Evolutionary conservation across 2,797 vertebrate species (phyloP).

Genomic region (Coccyzus lansbergi): DNA sequence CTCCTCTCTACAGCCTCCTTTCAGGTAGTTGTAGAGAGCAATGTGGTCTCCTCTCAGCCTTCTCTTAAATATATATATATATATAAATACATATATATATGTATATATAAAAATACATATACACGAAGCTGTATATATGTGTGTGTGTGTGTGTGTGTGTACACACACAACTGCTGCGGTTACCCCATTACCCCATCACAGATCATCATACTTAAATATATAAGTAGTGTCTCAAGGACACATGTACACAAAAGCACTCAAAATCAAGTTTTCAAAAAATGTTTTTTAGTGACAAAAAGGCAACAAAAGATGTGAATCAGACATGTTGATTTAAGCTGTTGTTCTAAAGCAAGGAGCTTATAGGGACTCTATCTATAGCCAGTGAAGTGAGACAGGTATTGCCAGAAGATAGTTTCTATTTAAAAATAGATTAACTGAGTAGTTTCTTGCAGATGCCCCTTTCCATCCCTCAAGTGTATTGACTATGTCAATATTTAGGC

Average conservation of each 20-base stretch:
- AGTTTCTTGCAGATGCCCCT: not conserved
- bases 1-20: no score
- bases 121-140: no score
- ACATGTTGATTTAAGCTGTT: not conserved
- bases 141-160: no score
- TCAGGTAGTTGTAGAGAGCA: no score
- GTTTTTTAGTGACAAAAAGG: not conserved
- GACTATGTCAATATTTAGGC: not conserved
- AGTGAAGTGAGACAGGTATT: not conserved
- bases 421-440: not conserved
- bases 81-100: no score
- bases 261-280: not conserved
- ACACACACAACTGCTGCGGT: no score
- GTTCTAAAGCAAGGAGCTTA: not conserved
- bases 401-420: not conserved
- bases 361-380: not conserved
- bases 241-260: not conserved
- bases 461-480: not conserved
- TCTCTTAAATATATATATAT: no score
- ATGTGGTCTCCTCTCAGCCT: no score
- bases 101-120: no score
- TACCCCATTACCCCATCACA: no score
- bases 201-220: not conserved
- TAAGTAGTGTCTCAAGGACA: not conserved
- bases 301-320: not conserved